Conservation (phyloP, 2,113 vertebrate genomes). For the Cryptotis parvus region DNA sequence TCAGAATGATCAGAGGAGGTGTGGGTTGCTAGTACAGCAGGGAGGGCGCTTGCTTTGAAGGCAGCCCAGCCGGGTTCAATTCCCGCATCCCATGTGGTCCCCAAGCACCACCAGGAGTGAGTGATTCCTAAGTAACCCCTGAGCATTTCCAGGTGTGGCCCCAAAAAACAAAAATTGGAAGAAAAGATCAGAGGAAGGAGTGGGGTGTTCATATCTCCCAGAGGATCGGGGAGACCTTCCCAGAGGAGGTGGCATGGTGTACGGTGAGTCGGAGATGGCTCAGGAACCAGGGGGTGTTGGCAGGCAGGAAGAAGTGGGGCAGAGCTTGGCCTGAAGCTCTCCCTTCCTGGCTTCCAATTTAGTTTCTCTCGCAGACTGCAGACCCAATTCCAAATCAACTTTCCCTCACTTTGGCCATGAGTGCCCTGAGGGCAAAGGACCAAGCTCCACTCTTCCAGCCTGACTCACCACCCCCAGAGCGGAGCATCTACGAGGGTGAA, state of each 20-base stretch:
- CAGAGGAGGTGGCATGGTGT: not conserved
- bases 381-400: not conserved
- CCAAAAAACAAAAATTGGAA: too few relatives aligned
- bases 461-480: not conserved
- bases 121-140: too few relatives aligned
- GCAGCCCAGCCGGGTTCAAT: too few relatives aligned
- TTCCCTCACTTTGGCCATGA: too few relatives aligned
- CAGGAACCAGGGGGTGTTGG: not conserved
- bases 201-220: not conserved
- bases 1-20: too few relatives aligned
- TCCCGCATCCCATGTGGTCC: too few relatives aligned
- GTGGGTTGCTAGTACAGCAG: too few relatives aligned
- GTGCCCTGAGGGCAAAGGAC: not conserved
- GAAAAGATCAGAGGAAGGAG: not conserved
- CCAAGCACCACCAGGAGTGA: too few relatives aligned
- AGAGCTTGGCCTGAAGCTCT: rapidly evolving
- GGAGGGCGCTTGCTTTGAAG: too few relatives aligned
- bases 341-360: not conserved
- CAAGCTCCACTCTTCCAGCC: not conserved
- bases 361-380: not conserved
- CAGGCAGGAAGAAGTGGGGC: not conserved
- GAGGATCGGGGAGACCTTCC: not conserved
- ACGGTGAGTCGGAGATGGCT: not conserved
- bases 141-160: too few relatives aligned
- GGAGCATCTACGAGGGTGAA: not conserved